Evolutionary conservation across 1,140 invertebrate species (phyloP).

Genomic region (Pomacea maculata): DNA sequence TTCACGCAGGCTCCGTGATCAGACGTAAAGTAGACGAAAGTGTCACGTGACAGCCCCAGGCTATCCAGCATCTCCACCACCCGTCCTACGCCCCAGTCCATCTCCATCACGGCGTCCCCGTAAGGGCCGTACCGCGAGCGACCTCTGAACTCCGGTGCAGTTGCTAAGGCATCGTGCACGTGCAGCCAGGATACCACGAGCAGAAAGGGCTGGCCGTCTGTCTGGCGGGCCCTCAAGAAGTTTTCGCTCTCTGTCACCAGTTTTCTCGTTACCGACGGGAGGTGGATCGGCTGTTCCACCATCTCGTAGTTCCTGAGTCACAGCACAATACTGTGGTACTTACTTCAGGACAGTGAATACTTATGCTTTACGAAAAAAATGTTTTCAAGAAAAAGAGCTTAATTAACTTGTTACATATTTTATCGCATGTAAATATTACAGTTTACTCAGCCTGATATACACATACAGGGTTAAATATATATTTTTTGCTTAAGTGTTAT

Average conservation of each 20-base stretch:
- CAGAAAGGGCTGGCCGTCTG: conserved; percentile 47
- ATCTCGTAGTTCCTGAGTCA: conserved; percentile 44
- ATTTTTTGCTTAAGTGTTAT: no score
- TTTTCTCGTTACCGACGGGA: conserved; percentile 45
- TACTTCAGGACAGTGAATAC: no score
- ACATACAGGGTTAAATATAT: no score
- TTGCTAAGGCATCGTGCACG: conserved; percentile 44
- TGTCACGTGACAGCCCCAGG: conserved; percentile 61
- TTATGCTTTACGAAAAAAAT: no score
- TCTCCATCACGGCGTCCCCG: conserved; percentile 65
- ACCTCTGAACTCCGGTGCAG: conserved; percentile 36
- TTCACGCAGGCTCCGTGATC: conserved; percentile 66
- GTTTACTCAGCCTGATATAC: no score
- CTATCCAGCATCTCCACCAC: conserved; percentile 59
- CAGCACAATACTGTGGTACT: no score
- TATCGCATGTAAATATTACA: no score
- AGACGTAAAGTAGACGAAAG: conserved; percentile 67
- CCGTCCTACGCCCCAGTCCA: conserved; percentile 65
- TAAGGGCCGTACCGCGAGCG: conserved; percentile 54
- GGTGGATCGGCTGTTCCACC: conserved; percentile 57
- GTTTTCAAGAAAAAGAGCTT: no score
- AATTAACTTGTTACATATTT: no score
- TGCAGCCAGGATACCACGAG: conserved; percentile 53
- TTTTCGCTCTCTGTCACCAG: conserved; percentile 46
- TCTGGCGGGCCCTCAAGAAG: conserved; percentile 42